Base-by-base conservation (phyloP, 37 sponge, comb jelly and placozoan species). In the Geodia barretti region DNA sequence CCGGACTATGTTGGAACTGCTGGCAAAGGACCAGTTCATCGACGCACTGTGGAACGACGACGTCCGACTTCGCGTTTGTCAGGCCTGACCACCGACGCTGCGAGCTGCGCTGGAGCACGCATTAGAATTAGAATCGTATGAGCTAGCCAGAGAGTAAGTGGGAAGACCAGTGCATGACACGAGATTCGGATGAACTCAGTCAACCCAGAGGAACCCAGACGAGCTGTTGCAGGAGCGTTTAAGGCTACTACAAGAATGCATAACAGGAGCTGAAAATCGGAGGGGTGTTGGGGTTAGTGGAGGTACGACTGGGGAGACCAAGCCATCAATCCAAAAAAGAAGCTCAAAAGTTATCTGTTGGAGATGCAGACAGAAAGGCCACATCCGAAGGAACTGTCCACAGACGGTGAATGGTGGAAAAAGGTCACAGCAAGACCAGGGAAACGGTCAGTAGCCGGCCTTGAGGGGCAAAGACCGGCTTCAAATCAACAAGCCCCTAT, bases 401-500 rank as follows among this genome's bases (percentile, higher is more conserved):
- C 5, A 24, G 68, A 43, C 25, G 54, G n/a, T 25, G 58, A 78
- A 78, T 5, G 14, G n/a, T 3, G 39, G 54, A 47, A 47, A 9
- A 7, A 20, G 38, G 37, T 40, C 47, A 42, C 79, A 40, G 14
- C 33, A n/a, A n/a, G n/a, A n/a, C n/a, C n/a, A 43, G 79, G 79
- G 79, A 78, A 78, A 78, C 79, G 79, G 68, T 31, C 2, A 39
- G 28, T 78, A 78, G 79, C 79, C 82, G 73, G 60, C 73, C 41
- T 81, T 40, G 73, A 7, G 82, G 82, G 82, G 82, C 82, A 81
- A 60, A 81, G 64, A 62, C 60, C 78, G 41, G 67, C 39, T 70
- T 14, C 38, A 9, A 36, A 36, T 35, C 8, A 29, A 23, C 38
- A 33, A 35, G 72, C 14, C 65, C 25, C 30, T 64, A 29, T 64